Base-by-base conservation (phyloP, 2,113 vertebrate species). In the Neogobius melanostomus region DNA sequence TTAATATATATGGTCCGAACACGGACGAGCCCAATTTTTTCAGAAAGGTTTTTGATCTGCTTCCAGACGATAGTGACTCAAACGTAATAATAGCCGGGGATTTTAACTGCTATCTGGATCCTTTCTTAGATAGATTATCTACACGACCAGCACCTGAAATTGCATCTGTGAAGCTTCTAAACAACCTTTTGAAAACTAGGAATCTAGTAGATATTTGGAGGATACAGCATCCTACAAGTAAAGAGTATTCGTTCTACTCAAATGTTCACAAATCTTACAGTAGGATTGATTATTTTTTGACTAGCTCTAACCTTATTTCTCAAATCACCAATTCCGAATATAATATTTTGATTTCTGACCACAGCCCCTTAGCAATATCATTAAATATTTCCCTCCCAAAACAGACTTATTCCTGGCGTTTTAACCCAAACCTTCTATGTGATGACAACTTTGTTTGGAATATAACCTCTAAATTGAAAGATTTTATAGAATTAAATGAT, bases 181-280 rank as follows among this genome's bases (percentile, higher is more conserved):
- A 43, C 21, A 66, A 51, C 14, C 6, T 42, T 21, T 4, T 66
- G 4, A 66, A 52, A 66, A 15, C 47, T 11, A n/a, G n/a, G n/a
- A n/a, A 64, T 48, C 6, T 64, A 14, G 46, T 64, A 2, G 63
- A 49, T 36, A 66, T 66, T 15, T 50, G 49, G 64, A 66, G 64
- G 21, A 36, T 51, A 14, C 64, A 66, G 12, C 48, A 66, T 14
- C 64, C 48, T 15, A 43, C 64, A 42, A 12, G 15, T 12, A 51
- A 21, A 15, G 64, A 51, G 0, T 66, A 42, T 42, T 66, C 64
- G 0, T 66, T 36, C 8, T 66, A 50, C 7, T 52, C 64, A 7
- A 49, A 28, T 66, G 64, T 52, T 14, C 64, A 66, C 12, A 66
- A 49, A 42, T 52, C 64, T 3, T 51, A 66, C 16, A 66, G 48